Percentiles rank a stretch among this genome's conserved stretches.
Conservation (phyloP, 2,797 vertebrate species). For the Catostomus latipinnis region DNA sequence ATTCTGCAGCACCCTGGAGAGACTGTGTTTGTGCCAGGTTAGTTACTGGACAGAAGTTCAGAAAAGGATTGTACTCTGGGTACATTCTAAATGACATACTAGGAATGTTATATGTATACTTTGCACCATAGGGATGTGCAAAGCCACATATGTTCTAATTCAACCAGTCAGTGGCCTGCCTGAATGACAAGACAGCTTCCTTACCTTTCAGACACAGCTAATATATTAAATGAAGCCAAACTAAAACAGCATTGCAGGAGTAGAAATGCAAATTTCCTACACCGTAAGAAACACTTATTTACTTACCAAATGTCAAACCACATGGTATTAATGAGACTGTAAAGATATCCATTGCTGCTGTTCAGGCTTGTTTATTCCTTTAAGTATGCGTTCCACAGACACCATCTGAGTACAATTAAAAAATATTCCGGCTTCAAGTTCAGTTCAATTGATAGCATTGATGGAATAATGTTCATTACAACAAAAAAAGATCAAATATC, state of each 20-base stretch:
- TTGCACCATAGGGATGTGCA: neutral
- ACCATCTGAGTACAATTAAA: neutral
- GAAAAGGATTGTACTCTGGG: too few species aligned
- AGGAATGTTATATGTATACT: neutral
- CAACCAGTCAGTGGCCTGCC: too few species aligned
- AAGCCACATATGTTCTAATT: too few species aligned
- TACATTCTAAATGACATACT: too few species aligned
- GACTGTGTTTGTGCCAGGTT: slow-evolving; percentile 97
- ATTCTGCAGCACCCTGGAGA: slow-evolving; percentile 94
- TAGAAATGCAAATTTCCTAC: neutral
- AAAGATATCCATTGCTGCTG: neutral
- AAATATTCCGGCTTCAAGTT: too few species aligned
- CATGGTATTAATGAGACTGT: slow-evolving; percentile 1
- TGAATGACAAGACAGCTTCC: too few species aligned
- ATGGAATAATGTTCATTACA: too few species aligned
- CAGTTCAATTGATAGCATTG: too few species aligned
- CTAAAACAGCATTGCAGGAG: neutral
- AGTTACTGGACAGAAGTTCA: slow-evolving; percentile 53
- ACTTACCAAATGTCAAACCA: neutral
- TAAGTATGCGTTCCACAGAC: neutral
- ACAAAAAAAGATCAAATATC: too few species aligned
- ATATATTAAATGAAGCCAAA: too few species aligned
- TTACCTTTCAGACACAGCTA: too few species aligned
- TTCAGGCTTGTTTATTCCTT: neutral
- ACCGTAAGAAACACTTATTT: neutral